Evolutionary conservation across 2,797 vertebrate genomes (phyloP).

Genomic region (Chelon auratus): DNA sequence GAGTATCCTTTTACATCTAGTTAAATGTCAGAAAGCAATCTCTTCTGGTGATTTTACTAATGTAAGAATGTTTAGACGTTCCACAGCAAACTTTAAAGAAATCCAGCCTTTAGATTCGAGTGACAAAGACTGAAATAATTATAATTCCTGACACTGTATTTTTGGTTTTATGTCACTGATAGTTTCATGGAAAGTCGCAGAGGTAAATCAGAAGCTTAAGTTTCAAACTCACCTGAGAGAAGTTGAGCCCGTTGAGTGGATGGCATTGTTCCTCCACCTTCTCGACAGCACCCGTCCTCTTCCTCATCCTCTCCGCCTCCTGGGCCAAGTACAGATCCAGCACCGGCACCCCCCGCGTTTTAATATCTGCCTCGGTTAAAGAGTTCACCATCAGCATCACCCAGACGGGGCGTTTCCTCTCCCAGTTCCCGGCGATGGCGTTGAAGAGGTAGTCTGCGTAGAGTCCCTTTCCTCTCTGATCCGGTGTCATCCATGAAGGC

Average conservation of each 20-base stretch:
- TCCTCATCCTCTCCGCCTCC: constrained; percentile 91
- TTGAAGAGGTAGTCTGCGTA: constrained; percentile 93
- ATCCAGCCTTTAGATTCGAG: neutral
- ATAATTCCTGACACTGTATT: neutral
- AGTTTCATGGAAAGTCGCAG: neutral
- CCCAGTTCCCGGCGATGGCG: constrained; percentile 93
- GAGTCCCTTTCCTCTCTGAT: constrained; percentile 90
- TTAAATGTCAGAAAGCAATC: neutral
- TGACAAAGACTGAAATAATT: neutral
- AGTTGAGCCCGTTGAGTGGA: constrained; percentile 91
- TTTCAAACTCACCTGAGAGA: constrained; percentile 89
- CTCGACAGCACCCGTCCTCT: constrained; percentile 90
- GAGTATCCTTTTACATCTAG: too few relatives aligned
- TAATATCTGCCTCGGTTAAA: constrained; percentile 90
- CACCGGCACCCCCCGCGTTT: constrained; percentile 88
- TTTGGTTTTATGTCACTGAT: neutral
- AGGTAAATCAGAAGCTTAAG: neutral
- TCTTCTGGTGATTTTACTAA: neutral
- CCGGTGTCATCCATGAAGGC: constrained; percentile 92
- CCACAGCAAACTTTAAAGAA: neutral
- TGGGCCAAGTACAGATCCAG: constrained; percentile 92
- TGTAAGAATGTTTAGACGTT: neutral
- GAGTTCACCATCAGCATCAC: constrained; percentile 96
- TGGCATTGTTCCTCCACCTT: constrained; percentile 95
- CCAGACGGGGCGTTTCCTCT: constrained; percentile 91